Evolutionary conservation across 2,888 invertebrate genomes (phyloP), one percentile per base, ranked within the genome.

Genomic region (Oscheius sp.): DNA sequence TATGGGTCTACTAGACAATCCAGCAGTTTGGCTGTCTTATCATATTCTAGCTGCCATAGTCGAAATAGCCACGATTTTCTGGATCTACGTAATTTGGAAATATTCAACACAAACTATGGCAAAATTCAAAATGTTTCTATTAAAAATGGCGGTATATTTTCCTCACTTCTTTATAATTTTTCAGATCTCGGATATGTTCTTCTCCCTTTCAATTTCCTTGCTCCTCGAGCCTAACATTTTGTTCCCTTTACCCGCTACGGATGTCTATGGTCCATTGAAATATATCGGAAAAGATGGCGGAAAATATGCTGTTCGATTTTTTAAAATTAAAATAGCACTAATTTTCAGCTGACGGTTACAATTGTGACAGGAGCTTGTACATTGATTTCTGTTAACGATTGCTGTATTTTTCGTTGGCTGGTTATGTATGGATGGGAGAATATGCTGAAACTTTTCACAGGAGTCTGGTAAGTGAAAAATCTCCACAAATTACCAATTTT

Each of bases 311-410:
- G 49, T 49, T 7, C n/a, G 6, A 7, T 3, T 5, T 18, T 2
- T 49, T 7, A 49, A 18, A 49, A 13, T 49, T 13, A 25, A 13
- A 55, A 55, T 7, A 7, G 13, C 18, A 16, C 6, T 18, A 18
- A 13, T n/a, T 55, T 23, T 6, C 55, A 55, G 55, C 2, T 55
- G 2, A 5, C 21, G 2, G 2, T 55, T 2, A 21, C 21, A 21
- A 13, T 55, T 23, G 12, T 55, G 55, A 25, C 23, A 3, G 55
- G 55, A 13, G 12, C 21, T 5, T 23, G 55, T 25, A 55, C 55
- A 18, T 55, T 55, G 13, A 55, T 61, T 23, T 61, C 61, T n/a
- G 61, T 61, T 18, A 61, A 41, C 21, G 61, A 61, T 21, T 61
- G 61, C 21, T 61, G 43, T 5, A 43, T 21, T 13, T 41, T 16